Evolutionary conservation across 2,888 invertebrate genomes (phyloP), one percentile per base, ranked within the genome.

Genomic region (Trisateles emortualis): DNA sequence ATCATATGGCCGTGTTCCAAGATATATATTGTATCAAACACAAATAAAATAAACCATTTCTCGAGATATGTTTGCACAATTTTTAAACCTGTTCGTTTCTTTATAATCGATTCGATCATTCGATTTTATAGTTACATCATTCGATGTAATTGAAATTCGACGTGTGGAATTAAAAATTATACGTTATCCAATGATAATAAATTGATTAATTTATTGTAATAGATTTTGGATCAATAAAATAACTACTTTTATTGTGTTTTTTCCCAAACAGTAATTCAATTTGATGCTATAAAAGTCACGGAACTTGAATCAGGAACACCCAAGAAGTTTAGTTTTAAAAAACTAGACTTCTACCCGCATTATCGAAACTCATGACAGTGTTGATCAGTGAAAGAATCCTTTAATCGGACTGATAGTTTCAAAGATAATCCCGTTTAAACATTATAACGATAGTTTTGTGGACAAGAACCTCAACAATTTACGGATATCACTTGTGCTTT

Each of bases 61-160:
- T 13, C 13, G 19, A 9, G 13, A 13, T 22, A 14, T 49, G n/a
- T 42, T 49, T 42, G 36, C 14, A 42, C 17, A 42, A 49, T 29
- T 8, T 35, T 4, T 3, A 42, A 49, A 49, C 49, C 42, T 14
- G 42, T 42, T 48, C 13, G 8, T 36, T 36, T 42, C 49, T 32
- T 36, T 19, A 22, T 35, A 49, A 30, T 42, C 35, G 29, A 19
- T 36, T 22, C 3, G 6, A 49, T 39, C 38, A 39, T 10, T 10
- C 36, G 14, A 49, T 30, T 41, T 41, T 39, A 40, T 40, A 38
- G 42, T 49, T 49, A 41, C 17, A 35, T 49, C 26, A 49, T 36
- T 41, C 26, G 13, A 29, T 29, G 11, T 11, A 24, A 42, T 42
- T 40, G 40, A n/a, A 32, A 33, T 33, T 36, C 39, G 39, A 22